A percentile compares a stretch with the other conserved stretches of the same genome.
Evolutionary conservation across 2,797 vertebrate genomes (phyloP).

Genomic region (Zonotrichia albicollis): DNA sequence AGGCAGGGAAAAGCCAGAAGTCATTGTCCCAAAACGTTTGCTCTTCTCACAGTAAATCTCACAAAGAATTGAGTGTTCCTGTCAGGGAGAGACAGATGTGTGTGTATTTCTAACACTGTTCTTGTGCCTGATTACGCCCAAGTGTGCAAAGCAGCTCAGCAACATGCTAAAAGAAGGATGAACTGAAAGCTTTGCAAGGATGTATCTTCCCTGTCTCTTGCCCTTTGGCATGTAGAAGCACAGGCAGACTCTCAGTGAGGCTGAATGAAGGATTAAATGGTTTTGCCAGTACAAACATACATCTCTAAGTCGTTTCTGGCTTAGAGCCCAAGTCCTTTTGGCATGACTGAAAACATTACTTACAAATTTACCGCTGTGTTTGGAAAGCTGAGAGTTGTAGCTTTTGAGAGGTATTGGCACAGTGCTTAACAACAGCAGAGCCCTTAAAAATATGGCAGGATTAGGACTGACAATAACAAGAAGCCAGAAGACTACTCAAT

Average conservation of each 20-base stretch:
- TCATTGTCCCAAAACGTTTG: not conserved
- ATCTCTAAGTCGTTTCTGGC: not conserved
- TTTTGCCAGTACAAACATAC: not conserved
- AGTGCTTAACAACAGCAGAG: not conserved
- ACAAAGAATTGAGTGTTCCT: not conserved
- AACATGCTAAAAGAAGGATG: not conserved
- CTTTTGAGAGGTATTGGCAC: not conserved
- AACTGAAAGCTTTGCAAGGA: not conserved
- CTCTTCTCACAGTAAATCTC: conserved; percentile 12
- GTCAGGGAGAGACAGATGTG: not conserved
- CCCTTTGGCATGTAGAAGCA: not conserved
- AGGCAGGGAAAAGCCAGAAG: not conserved
- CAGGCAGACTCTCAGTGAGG: not conserved
- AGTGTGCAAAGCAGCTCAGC: not conserved
- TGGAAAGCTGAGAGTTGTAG: not conserved
- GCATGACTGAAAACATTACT: conserved; percentile 5
- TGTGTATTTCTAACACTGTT: not conserved
- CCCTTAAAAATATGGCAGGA: not conserved
- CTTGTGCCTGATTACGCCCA: not conserved
- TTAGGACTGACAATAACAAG: not conserved
- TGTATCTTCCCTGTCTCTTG: not conserved
- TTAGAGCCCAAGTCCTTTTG: not conserved
- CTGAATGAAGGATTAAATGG: not conserved
- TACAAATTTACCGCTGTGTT: not conserved
- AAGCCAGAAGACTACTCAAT: not conserved